Base-by-base conservation (phyloP, 2,888 invertebrate genomes). In the Anthophora plumipes region DNA sequence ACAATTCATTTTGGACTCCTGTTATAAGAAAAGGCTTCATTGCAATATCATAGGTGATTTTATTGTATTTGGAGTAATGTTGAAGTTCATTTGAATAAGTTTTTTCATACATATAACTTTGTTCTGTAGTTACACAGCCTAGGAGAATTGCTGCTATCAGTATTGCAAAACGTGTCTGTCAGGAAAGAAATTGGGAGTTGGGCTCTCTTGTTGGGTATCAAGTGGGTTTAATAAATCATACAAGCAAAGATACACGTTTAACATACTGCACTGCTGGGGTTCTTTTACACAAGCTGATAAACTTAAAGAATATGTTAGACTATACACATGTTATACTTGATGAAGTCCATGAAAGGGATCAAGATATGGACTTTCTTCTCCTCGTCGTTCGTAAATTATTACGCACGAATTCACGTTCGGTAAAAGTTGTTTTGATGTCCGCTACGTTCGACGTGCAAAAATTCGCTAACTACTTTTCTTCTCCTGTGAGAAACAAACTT, bases 61-160 rank as follows among this genome's bases (percentile, higher is more conserved):
- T 37, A 17, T 20, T 48, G 8, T 59, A 61, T 25, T 60, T 37
- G 8, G 0, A 37, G 4, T 14, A 22, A 22, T 11, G 4, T 60
- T 43, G 4, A 12, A 12, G 3, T 25, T 55, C 7, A 9, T 25
- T 31, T 48, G 25, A 22, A 41, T 12, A 17, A n/a, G 31, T 25
- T 74, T 52, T 4, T 22, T 60, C 25, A 67, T 69, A 3, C 41
- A 46, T 39, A 59, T 25, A 25, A 52, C 46, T 48, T 1, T 59
- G 61, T 59, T 61, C 71, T 50, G 8, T 55, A 93, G 98, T 99
- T 0, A 99, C 99, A 0, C 99, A 99, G 91, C 99, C 99, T 0
- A 95, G 99, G 73, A 95, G 97, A 89, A 98, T 99, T 88, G 99
- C 99, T 9, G 98, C 99, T 17, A 96, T 97, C 67, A 98, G 97